Evolutionary conservation across 2,888 invertebrate genomes (phyloP).

Genomic region (Oeneis ivallda): DNA sequence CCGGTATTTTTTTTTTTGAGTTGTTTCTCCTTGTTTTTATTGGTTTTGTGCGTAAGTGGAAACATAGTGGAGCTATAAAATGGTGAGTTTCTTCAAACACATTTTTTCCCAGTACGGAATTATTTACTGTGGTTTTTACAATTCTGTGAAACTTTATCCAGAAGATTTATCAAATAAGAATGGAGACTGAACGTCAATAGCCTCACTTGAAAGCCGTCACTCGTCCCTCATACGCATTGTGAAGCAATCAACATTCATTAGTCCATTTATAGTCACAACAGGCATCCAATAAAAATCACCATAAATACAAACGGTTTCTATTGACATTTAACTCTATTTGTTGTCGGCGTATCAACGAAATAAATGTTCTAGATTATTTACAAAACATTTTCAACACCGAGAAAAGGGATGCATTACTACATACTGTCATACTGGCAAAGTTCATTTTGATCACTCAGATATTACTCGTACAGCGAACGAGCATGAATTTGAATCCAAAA

Average conservation of each 20-base stretch:
- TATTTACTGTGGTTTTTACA: background rate
- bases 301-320: constrained; percentile 39
- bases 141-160: background rate
- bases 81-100: constrained; percentile 31
- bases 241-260: constrained; percentile 74
- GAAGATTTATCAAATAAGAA: constrained; percentile 26
- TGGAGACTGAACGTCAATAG: constrained; percentile 38
- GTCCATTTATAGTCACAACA: constrained; percentile 66
- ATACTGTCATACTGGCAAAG: background rate
- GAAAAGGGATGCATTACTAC: background rate
- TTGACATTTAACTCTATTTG: constrained; percentile 40
- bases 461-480: background rate
- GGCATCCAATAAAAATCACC: constrained; percentile 58
- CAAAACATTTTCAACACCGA: background rate
- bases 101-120: background rate
- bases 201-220: constrained; percentile 38
- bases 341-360: constrained; percentile 13
- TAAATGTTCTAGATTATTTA: background rate
- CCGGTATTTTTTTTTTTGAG: constrained; percentile 58
- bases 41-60: constrained; percentile 51
- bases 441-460: background rate
- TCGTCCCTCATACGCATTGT: constrained; percentile 67
- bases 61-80: constrained; percentile 27
- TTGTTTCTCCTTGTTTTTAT: constrained; percentile 61
- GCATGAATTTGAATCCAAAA: no score